Evolutionary conservation across 2,113 vertebrate genomes (phyloP).

Genomic region (Alethe castanea): DNA sequence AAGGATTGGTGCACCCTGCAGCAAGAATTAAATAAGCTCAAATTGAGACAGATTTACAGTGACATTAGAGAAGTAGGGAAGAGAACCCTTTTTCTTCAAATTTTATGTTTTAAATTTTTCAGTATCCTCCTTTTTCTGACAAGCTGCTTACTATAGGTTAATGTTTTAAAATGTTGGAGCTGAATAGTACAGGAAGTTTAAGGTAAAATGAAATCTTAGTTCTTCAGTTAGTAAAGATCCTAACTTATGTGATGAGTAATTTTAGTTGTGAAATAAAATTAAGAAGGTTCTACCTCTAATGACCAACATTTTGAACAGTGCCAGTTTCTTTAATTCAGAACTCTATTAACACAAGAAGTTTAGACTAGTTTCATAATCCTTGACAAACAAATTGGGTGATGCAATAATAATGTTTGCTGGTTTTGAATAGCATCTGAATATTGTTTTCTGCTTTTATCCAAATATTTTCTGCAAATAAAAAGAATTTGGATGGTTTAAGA

Average conservation of each 20-base stretch:
- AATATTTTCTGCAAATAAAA: not conserved
- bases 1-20: not conserved
- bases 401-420: not conserved
- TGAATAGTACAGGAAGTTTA: not conserved
- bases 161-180: not conserved
- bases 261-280: not conserved
- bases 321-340: not conserved
- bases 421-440: not conserved
- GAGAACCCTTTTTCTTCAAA: not conserved
- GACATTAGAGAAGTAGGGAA: not conserved
- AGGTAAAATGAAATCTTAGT: not conserved
- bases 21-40: not conserved
- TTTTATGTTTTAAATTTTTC: not conserved
- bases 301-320: not conserved
- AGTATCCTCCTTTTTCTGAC: not conserved
- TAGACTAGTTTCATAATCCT: not conserved
- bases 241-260: not conserved
- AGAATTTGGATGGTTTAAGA: not conserved
- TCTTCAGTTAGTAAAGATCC: not conserved
- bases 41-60: not conserved
- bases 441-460: not conserved
- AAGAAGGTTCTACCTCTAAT: not conserved
- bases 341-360: not conserved
- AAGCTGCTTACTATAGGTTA: not conserved
- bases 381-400: not conserved